These are phyloP conservation scores for Caenorhabditis brenneri DNA, from an alignment of 1,140 invertebrate genomes.

Conservation along the genomic window DNA sequence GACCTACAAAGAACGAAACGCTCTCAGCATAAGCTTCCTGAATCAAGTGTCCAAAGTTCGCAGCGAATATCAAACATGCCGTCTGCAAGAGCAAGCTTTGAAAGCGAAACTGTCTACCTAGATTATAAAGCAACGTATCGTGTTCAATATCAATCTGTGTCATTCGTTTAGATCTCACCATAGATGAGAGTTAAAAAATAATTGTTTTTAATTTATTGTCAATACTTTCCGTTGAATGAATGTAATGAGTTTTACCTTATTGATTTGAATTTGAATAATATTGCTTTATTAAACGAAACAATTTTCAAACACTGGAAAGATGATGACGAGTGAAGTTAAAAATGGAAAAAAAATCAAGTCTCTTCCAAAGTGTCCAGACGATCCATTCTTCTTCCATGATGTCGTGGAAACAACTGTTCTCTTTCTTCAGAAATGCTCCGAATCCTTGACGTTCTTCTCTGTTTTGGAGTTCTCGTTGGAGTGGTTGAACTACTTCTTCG, in stretches of 20 bases:
- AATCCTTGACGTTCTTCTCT: slow-evolving; percentile 3
- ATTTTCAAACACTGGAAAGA: too few relatives aligned
- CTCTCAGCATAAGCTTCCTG: background rate
- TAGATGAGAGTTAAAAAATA: too few relatives aligned
- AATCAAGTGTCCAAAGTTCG: background rate
- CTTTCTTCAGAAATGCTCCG: slow-evolving; percentile 7
- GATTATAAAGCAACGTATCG: background rate
- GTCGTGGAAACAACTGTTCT: background rate
- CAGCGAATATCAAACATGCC: background rate
- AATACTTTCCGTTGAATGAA: too few relatives aligned
- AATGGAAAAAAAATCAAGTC: background rate
- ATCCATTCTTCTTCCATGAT: slow-evolving; percentile 33
- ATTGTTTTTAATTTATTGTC: too few relatives aligned
- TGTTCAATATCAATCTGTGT: background rate
- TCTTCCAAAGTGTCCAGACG: slow-evolving; percentile 5
- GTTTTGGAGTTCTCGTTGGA: background rate
- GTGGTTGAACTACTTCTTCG: slow-evolving; percentile 5
- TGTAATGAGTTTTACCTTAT: too few relatives aligned
- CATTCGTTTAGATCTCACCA: too few relatives aligned
- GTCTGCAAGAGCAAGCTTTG: background rate
- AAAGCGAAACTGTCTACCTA: background rate
- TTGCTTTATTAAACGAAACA: too few relatives aligned
- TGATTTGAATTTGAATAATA: too few relatives aligned
- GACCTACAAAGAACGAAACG: slow-evolving; percentile 19
- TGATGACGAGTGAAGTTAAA: background rate